A percentile compares a stretch with the other conserved stretches of the same genome.
Conservation (phyloP, 2,797 vertebrate genomes). For the Limnodromus scolopaceus region DNA sequence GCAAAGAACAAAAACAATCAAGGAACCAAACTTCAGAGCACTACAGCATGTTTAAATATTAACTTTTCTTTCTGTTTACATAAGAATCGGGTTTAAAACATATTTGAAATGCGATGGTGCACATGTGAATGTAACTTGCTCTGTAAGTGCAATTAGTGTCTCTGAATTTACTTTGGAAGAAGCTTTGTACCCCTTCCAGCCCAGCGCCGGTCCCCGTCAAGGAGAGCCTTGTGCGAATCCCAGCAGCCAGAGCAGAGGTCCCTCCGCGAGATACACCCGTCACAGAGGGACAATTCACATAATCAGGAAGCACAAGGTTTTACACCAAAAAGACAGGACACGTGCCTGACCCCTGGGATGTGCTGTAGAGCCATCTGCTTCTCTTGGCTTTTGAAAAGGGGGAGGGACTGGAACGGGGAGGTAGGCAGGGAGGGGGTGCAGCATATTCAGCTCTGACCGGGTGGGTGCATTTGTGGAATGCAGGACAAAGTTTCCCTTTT, state of each 20-base stretch:
- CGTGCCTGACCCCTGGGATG: fast-evolving
- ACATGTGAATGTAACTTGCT: background rate
- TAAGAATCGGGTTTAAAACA: background rate
- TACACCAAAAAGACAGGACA: background rate
- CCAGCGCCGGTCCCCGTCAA: fast-evolving
- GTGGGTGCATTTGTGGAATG: background rate
- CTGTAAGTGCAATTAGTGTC: background rate
- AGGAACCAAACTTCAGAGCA: background rate
- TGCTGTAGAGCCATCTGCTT: background rate
- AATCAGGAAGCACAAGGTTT: background rate
- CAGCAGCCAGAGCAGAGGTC: background rate
- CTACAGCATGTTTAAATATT: background rate
- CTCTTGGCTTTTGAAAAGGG: background rate
- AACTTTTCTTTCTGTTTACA: background rate
- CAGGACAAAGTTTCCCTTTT: background rate
- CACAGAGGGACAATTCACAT: background rate
- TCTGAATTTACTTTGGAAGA: constrained; percentile 23
- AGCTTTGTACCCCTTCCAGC: background rate
- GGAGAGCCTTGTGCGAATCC: background rate
- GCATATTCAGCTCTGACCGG: fast-evolving
- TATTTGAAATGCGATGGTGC: background rate
- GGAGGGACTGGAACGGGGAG: background rate
- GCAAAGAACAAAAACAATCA: background rate
- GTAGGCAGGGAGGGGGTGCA: background rate
- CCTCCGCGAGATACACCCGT: fast-evolving